Evolutionary conservation across 2,797 vertebrate genomes (phyloP), one percentile per base, ranked within the genome.

Genomic region (Pachyuromys duprasi): DNA sequence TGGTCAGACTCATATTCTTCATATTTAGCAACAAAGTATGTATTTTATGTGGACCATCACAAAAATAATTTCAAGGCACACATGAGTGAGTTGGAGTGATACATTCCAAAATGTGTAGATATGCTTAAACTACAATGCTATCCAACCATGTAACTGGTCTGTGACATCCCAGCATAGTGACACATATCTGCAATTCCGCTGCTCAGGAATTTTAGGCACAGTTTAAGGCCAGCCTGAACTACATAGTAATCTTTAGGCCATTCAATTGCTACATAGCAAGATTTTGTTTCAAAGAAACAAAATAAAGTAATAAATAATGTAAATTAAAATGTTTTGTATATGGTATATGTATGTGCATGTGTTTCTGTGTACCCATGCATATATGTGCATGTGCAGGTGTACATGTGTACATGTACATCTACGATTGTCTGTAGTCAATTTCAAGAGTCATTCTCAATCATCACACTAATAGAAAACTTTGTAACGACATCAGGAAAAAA

Each of bases 401-500:
- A 17, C 13, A 53, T n/a, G 13, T 69, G 31, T 53, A 8, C n/a
- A 49, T 36, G 8, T 36, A n/a, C 55, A 57, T 57, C 2, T 26
- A 36, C 36, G 8, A 15, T 26, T 70, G 65, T 22, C 53, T 55
- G 65, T 36, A 36, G 14, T 86, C 20, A 86, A 55, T 1, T 22
- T 70, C n/a, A n/a, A n/a, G 45, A 69, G 67, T 70, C 14, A 55
- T 70, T 55, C 45, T 86, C 45, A 70, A 55, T 39, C 49, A 55
- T 18, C 36, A 89, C 53, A 55, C 11, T 83, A 93, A 57, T 75
- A 70, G 26, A 93, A 95, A 94, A 53, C 36, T 90, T 82, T 70
- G 63, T 63, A 89, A 97, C 67, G 74, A 55, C 65, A 93, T 76
- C 70, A 89, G 63, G 36, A 83, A 93, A 90, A 57, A 81, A 91